phyloP scores from a whole-genome alignment of 2,797 vertebrate genomes.

The Pangasius larnaudii region DNA sequence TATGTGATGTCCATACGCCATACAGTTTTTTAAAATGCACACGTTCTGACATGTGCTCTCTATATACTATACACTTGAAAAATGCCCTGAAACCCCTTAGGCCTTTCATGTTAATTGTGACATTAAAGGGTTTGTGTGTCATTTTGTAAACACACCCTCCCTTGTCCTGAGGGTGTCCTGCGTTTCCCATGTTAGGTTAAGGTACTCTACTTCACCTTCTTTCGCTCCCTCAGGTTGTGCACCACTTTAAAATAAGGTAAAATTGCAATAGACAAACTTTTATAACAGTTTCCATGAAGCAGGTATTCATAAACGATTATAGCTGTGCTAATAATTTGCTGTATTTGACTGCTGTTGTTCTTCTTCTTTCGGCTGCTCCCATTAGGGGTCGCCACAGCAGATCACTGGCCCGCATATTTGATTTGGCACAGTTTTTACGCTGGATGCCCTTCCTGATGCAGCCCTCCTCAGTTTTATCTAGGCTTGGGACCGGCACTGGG shows the following conservation, averaged over 20 bases:
- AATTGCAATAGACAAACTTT: neutral
- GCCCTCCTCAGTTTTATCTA: no score
- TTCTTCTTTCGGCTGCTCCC: no score
- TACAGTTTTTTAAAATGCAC: neutral
- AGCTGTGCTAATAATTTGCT: neutral
- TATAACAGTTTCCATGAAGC: neutral
- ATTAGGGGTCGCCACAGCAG: no score
- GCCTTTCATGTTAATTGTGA: constrained; percentile 19
- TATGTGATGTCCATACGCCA: neutral
- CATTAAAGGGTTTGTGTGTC: constrained; percentile 40
- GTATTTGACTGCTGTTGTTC: no score
- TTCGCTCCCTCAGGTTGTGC: constrained; percentile 1
- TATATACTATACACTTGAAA: neutral
- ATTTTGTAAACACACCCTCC: constrained; percentile 34
- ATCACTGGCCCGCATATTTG: no score
- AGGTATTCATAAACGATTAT: neutral
- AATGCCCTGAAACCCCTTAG: neutral
- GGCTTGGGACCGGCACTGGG: no score
- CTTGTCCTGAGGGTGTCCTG: constrained; percentile 20
- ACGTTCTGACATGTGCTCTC: neutral
- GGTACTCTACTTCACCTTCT: neutral
- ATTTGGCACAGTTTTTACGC: no score
- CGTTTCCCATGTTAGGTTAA: constrained; percentile 2
- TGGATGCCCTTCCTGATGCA: no score
- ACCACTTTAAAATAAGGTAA: neutral